Percentiles rank a stretch among this genome's conserved stretches.
These are phyloP conservation scores for Drosophila atripex DNA, from an alignment of 2,888 invertebrate genomes.

Conservation along the genomic window DNA sequence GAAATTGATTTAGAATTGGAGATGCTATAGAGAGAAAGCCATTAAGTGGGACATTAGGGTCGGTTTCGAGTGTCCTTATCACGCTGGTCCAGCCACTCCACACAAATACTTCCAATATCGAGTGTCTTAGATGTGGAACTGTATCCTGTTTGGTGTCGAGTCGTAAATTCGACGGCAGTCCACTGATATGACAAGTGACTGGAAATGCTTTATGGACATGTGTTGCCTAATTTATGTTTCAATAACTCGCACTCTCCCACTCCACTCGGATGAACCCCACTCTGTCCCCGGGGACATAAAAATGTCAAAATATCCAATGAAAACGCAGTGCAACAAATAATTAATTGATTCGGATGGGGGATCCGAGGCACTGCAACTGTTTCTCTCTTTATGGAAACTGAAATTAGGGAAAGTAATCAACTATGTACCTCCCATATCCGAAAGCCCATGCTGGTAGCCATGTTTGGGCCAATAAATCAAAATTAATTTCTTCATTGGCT, in stretches of 20 bases:
- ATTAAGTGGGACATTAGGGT: constrained; percentile 34
- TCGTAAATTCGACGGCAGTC: constrained; percentile 58
- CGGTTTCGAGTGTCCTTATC: constrained; percentile 39
- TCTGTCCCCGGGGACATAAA: constrained; percentile 56
- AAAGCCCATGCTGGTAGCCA: constrained; percentile 36
- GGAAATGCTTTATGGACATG: constrained; percentile 68
- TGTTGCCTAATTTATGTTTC: constrained; percentile 76
- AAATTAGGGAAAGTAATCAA: constrained; percentile 34
- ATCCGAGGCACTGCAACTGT: constrained; percentile 24
- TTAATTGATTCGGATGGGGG: constrained; percentile 58
- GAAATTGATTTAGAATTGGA: constrained; percentile 64
- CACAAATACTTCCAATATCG: constrained; percentile 10
- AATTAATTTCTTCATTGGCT: constrained; percentile 59
- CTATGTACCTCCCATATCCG: constrained; percentile 22
- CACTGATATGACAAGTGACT: constrained; percentile 72
- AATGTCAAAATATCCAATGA: constrained; percentile 74
- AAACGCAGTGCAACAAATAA: constrained; percentile 67
- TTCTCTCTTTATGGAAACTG: constrained; percentile 7
- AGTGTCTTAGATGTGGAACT: background rate
- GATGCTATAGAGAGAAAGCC: constrained; percentile 24
- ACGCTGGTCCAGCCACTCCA: constrained; percentile 15
- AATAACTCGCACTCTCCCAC: constrained; percentile 46
- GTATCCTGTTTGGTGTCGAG: constrained; percentile 34
- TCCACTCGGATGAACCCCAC: constrained; percentile 12
- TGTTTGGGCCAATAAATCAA: constrained; percentile 63